Evolutionary conservation across 2,888 invertebrate genomes (phyloP).

Genomic region (Julus scandinavius): DNA sequence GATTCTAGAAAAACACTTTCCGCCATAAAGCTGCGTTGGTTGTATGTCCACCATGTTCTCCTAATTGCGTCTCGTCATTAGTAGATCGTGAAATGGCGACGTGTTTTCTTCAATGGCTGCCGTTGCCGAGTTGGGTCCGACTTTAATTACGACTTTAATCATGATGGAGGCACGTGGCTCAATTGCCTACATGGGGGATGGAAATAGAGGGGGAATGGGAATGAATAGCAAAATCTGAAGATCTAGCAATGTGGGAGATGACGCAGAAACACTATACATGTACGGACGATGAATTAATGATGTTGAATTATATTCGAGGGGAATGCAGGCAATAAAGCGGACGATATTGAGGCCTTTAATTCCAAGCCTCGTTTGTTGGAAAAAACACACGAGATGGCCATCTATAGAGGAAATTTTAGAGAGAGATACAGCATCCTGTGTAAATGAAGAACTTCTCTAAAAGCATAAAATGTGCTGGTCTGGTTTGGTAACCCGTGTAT

Average conservation of each 20-base stretch:
- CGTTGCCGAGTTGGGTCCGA: slow-evolving; percentile 2
- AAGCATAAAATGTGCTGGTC: too few species aligned
- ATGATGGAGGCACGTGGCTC: slow-evolving; percentile 27
- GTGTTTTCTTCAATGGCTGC: background rate
- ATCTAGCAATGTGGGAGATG: background rate
- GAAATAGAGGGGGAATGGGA: background rate
- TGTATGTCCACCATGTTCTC: background rate
- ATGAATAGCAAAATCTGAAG: slow-evolving; percentile 19
- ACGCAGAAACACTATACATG: slow-evolving; percentile 3
- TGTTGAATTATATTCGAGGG: background rate
- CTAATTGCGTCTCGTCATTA: slow-evolving; percentile 18
- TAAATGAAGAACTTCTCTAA: too few species aligned
- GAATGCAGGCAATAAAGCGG: background rate
- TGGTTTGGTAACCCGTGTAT: too few species aligned
- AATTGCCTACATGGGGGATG: background rate
- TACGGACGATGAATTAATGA: slow-evolving; percentile 31
- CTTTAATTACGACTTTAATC: slow-evolving; percentile 37
- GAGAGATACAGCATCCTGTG: too few species aligned
- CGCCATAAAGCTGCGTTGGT: background rate
- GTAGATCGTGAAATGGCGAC: slow-evolving; percentile 1
- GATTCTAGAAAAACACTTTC: too few species aligned
- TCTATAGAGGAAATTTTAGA: too few species aligned
- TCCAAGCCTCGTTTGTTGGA: too few species aligned
- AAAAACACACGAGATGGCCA: too few species aligned
- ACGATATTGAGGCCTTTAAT: too few species aligned